These are phyloP conservation scores for Trichoplusia ni DNA, from an alignment of 1,140 invertebrate species.

Conservation along the genomic window DNA sequence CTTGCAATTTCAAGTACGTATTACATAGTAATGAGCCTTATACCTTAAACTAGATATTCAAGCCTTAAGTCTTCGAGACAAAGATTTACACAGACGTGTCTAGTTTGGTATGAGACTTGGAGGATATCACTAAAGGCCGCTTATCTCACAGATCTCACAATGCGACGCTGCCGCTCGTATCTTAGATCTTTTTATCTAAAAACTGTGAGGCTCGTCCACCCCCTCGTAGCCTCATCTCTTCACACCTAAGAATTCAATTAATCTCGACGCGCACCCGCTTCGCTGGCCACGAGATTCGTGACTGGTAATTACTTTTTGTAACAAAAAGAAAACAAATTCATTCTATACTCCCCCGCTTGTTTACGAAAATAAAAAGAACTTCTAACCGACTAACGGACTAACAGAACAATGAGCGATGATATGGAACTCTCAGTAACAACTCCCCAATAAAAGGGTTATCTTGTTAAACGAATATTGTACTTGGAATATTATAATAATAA, in stretches of 20 bases:
- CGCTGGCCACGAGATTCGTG: slow-evolving; percentile 61
- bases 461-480: slow-evolving; percentile 29
- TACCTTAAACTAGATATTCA: no score
- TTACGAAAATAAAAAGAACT: slow-evolving; percentile 54
- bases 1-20: no score
- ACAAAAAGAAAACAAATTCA: slow-evolving; percentile 56
- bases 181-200: slow-evolving; percentile 35
- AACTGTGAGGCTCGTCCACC: slow-evolving; percentile 32
- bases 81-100: no score
- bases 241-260: slow-evolving; percentile 78
- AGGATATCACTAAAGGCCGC: no score
- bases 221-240: slow-evolving; percentile 47
- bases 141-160: slow-evolving; percentile 6
- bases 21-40: no score
- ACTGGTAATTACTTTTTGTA: slow-evolving; percentile 75
- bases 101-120: no score
- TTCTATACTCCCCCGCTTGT: slow-evolving; percentile 46
- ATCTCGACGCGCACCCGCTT: slow-evolving; percentile 60
- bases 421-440: slow-evolving; percentile 48
- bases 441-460: slow-evolving; percentile 29
- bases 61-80: no score
- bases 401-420: slow-evolving; percentile 63
- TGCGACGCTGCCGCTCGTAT: slow-evolving; percentile 31
- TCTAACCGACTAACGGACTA: slow-evolving; percentile 53
- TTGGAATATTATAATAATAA: slow-evolving; percentile 35